phyloP scores from a whole-genome alignment of 1,140 invertebrate genomes.

The Drosophila saltans region DNA sequence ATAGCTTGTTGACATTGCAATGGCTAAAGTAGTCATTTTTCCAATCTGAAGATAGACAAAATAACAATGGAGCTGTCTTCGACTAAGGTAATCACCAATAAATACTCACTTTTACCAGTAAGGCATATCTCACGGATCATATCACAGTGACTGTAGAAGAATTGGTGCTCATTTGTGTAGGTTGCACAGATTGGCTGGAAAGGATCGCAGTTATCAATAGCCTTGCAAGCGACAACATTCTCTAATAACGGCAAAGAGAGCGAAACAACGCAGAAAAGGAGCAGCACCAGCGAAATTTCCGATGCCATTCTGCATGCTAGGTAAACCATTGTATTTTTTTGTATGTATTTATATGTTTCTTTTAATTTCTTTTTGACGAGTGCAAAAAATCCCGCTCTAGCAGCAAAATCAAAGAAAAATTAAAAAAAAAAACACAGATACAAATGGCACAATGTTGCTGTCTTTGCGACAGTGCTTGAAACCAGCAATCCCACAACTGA shows the following conservation, averaged over 20 bases:
- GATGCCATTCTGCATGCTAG: conserved; percentile 6
- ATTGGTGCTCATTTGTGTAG: conserved; percentile 67
- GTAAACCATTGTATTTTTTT: conserved; percentile 22
- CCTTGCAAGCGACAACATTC: conserved; percentile 39
- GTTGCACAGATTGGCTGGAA: conserved; percentile 68
- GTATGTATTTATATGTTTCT: not conserved
- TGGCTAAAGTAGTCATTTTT: conserved; percentile 69
- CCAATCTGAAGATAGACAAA: conserved; percentile 62
- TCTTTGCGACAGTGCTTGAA: conserved; percentile 36
- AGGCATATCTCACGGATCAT: conserved; percentile 74
- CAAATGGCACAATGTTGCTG: not conserved
- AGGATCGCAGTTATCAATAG: conserved; percentile 60
- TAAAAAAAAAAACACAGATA: not conserved
- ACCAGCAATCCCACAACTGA: conserved; percentile 59
- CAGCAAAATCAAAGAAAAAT: not conserved
- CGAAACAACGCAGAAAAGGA: conserved; percentile 43
- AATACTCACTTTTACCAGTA: conserved; percentile 67
- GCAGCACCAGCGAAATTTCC: conserved; percentile 39
- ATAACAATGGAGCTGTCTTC: not conserved
- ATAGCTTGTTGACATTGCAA: conserved; percentile 69
- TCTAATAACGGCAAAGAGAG: conserved; percentile 52
- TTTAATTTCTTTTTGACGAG: not conserved
- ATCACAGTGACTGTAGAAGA: conserved; percentile 79
- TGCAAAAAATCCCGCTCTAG: not conserved
- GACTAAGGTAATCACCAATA: not conserved